Conservation (phyloP, 1,140 invertebrate genomes). For the Ridgeia piscesae region DNA sequence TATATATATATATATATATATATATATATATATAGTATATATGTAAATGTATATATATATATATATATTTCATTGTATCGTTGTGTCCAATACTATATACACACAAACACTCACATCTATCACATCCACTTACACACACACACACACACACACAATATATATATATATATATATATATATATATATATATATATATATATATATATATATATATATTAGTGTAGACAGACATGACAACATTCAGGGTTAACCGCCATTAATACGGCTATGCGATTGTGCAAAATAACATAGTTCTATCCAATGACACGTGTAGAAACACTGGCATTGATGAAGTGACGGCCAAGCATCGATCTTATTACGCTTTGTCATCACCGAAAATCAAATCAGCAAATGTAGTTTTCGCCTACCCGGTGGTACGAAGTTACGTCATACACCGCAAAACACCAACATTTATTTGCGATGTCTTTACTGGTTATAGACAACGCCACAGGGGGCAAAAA, state of each 20-base stretch:
- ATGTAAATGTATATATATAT: too few relatives aligned
- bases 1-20: too few relatives aligned
- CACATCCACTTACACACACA: too few relatives aligned
- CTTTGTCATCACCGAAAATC: neutral
- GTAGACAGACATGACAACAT: too few relatives aligned
- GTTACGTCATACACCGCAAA: neutral
- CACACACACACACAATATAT: too few relatives aligned
- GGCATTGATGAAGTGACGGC: neutral
- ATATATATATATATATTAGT: too few relatives aligned
- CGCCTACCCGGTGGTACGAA: neutral
- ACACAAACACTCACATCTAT: too few relatives aligned
- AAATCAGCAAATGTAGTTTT: neutral
- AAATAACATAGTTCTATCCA: neutral
- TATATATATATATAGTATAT: too few relatives aligned
- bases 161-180: too few relatives aligned
- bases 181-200: too few relatives aligned
- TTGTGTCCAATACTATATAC: too few relatives aligned
- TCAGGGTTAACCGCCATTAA: neutral
- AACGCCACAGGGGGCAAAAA: neutral
- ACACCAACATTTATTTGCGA: neutral
- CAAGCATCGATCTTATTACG: neutral
- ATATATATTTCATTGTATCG: too few relatives aligned
- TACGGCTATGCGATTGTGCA: neutral
- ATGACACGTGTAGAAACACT: neutral
- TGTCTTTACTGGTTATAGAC: neutral